Evolutionary conservation across 2,113 vertebrate species (phyloP).

Genomic region (Catharus bicknelli): DNA sequence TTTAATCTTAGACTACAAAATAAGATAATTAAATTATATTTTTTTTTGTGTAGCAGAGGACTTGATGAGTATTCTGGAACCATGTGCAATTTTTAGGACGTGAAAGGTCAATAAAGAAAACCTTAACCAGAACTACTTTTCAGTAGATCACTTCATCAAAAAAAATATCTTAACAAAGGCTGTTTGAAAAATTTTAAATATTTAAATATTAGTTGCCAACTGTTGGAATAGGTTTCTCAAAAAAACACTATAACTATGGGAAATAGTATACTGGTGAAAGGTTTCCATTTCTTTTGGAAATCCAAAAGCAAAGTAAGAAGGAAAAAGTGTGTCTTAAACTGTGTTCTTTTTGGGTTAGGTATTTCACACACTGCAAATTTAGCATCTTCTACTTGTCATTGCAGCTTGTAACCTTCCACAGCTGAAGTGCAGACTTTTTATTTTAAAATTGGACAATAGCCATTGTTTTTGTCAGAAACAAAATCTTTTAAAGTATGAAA

Average conservation of each 20-base stretch:
- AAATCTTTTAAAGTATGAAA: neutral
- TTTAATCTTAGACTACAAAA: conserved; percentile 1
- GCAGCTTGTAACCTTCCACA: neutral
- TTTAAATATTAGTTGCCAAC: neutral
- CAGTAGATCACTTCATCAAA: neutral
- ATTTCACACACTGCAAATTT: neutral
- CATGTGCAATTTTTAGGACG: neutral
- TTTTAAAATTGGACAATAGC: neutral
- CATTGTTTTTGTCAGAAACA: neutral
- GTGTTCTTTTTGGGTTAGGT: neutral
- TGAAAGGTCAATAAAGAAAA: neutral
- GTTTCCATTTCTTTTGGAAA: neutral
- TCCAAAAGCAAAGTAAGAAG: neutral
- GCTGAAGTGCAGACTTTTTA: neutral
- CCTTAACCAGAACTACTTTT: neutral
- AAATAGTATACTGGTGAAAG: neutral
- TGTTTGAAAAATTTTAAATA: neutral
- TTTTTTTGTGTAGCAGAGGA: neutral
- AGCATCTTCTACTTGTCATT: neutral
- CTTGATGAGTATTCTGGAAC: neutral
- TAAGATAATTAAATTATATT: neutral
- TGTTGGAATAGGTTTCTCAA: neutral
- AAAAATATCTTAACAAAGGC: no score
- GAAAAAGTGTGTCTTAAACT: neutral
- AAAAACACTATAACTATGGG: neutral